These are phyloP conservation scores for Gandaritis pyraliata DNA, from an alignment of 2,888 invertebrate species.

Conservation along the genomic window DNA sequence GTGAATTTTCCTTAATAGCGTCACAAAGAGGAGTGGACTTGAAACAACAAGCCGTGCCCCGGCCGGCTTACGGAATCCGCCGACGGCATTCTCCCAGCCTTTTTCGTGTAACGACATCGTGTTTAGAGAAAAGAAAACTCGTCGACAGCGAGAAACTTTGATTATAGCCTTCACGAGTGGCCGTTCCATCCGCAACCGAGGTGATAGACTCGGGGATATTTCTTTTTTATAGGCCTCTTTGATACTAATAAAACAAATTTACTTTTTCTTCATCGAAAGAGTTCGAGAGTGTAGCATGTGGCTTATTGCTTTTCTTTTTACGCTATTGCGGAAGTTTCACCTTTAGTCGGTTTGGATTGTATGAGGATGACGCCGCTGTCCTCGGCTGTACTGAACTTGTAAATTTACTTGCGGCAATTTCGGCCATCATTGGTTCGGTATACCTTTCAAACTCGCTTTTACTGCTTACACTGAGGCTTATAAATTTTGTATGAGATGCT, in stretches of 20 bases:
- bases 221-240: conserved; percentile 80
- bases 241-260: conserved; percentile 82
- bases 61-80: conserved; percentile 69
- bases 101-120: conserved; percentile 82
- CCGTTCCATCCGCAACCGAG: conserved; percentile 75
- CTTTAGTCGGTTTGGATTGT: conserved; percentile 63
- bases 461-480: conserved; percentile 64
- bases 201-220: conserved; percentile 78
- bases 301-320: conserved; percentile 64
- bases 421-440: conserved; percentile 51
- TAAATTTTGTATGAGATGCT: conserved; percentile 62
- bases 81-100: conserved; percentile 79
- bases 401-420: conserved; percentile 58
- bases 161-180: conserved; percentile 81
- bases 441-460: conserved; percentile 62
- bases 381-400: conserved; percentile 56
- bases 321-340: conserved; percentile 68
- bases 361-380: conserved; percentile 49
- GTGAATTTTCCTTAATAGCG: conserved; percentile 68
- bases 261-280: conserved; percentile 70
- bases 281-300: conserved; percentile 70
- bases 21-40: conserved; percentile 68
- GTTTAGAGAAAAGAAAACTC: conserved; percentile 82
- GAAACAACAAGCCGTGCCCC: conserved; percentile 68
- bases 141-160: conserved; percentile 80